A percentile compares a stretch with the other conserved stretches of the same genome.
phyloP scores from a whole-genome alignment of 2,888 invertebrate genomes.

The Epistrophe eligans region DNA sequence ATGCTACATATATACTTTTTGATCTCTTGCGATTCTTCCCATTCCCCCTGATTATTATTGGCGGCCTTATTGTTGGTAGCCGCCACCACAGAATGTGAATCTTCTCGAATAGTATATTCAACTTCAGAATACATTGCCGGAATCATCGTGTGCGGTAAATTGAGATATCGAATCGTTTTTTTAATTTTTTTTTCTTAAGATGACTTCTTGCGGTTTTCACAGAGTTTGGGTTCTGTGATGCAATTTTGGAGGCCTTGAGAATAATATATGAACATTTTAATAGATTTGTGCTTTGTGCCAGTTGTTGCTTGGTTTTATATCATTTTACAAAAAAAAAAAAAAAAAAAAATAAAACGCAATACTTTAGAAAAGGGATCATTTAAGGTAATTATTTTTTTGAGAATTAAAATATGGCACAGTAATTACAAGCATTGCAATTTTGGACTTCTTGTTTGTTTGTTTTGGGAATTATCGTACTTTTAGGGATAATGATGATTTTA shows the following conservation, averaged over 20 bases:
- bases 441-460: background rate
- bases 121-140: slow-evolving; percentile 11
- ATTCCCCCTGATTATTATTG: background rate
- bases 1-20: slow-evolving; percentile 43
- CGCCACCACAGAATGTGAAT: slow-evolving; percentile 48
- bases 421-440: slow-evolving; percentile 15
- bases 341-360: slow-evolving; percentile 9
- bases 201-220: slow-evolving; percentile 69
- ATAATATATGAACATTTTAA: slow-evolving; percentile 56
- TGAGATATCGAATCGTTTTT: slow-evolving; percentile 72
- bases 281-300: slow-evolving; percentile 44
- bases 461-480: background rate
- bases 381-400: slow-evolving; percentile 25
- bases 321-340: slow-evolving; percentile 18
- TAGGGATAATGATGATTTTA: too few relatives aligned
- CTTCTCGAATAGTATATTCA: background rate
- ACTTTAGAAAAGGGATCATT: slow-evolving; percentile 33
- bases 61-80: slow-evolving; percentile 57
- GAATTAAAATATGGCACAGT: slow-evolving; percentile 16
- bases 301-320: slow-evolving; percentile 54
- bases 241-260: slow-evolving; percentile 35
- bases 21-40: slow-evolving; percentile 66
- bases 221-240: background rate
- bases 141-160: slow-evolving; percentile 74
- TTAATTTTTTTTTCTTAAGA: slow-evolving; percentile 43